Conservation (phyloP, 2,113 vertebrate species). For the Urocynchramus pylzowi region DNA sequence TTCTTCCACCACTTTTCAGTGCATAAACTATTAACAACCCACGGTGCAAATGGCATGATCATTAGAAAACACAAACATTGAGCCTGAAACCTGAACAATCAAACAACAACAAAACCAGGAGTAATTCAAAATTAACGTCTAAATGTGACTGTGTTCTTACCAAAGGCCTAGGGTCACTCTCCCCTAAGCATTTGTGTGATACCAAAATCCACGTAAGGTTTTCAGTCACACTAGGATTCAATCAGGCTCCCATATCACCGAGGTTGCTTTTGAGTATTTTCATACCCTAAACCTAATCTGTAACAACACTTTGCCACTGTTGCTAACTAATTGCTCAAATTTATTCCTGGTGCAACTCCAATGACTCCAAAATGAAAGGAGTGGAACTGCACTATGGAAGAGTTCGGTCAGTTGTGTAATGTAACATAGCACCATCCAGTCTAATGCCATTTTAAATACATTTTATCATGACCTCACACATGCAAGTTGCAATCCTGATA, state of each 20-base stretch:
- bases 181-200: not conserved
- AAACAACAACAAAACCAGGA: not conserved
- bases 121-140: not conserved
- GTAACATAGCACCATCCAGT: conserved; percentile 34
- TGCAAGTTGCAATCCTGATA: conserved; percentile 55
- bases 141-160: not conserved
- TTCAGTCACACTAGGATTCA: not conserved
- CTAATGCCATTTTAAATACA: conserved; percentile 39
- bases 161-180: not conserved
- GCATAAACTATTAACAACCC: conserved; percentile 47
- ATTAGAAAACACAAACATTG: not conserved
- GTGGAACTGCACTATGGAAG: not conserved
- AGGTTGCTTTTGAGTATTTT: not conserved
- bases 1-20: conserved; percentile 43
- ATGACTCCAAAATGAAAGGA: not conserved
- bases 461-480: conserved; percentile 55
- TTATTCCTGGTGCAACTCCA: conserved; percentile 5
- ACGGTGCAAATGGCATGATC: conserved; percentile 5
- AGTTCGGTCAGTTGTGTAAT: not conserved
- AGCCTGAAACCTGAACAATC: conserved; percentile 24
- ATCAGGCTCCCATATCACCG: not conserved
- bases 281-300: not conserved
- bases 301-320: not conserved
- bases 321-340: not conserved
- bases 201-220: not conserved